Base-by-base conservation (phyloP, 2,797 vertebrate species). In the Anableps anableps region DNA sequence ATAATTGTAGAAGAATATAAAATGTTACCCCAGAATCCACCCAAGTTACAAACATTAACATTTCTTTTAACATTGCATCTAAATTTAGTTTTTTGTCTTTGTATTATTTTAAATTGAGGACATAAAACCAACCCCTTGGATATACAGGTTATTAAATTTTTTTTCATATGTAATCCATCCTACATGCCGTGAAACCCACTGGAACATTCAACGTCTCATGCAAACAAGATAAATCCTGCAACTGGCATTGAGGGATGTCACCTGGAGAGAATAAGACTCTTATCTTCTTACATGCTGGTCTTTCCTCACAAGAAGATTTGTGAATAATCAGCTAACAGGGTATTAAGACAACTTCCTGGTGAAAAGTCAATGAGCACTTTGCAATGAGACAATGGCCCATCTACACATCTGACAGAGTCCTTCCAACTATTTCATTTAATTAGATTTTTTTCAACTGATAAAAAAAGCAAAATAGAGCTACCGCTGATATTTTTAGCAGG, bases 281-380 rank as follows among this genome's bases (percentile, higher is more conserved):
- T 79, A 83, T 74, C 81, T 51, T 51, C 75, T 81, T 9, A 62
- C 81, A 64, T 43, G 71, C 51, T 72, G 34, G 58, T 64, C 75
- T 60, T 85, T 77, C 79, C 71, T 75, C n/a, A 51, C 78, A 84
- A 92, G 83, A 51, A 66, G 72, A 79, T 89, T 89, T 70, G 71
- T 82, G 55, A 91, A 83, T 90, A 90, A 91, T 80, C 79, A 45
- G 38, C 26, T 58, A 75, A 10, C 26, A 5, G 38, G 51, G 51
- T 53, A 17, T 48, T 50, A 48, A 48, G 23, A 41, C 66, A 14
- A 70, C 66, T 70, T 70, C 38, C 66, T 43, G 23, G 38, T 16
- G 38, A 41, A 70, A 43, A 70, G 23, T 70, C 66, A 43, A 70
- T 70, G 34, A 66, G 19, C 34, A 38, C 34, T 38, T 66, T 38